phyloP scores from a whole-genome alignment of 2,888 invertebrate genomes.

The Oithona nana region DNA sequence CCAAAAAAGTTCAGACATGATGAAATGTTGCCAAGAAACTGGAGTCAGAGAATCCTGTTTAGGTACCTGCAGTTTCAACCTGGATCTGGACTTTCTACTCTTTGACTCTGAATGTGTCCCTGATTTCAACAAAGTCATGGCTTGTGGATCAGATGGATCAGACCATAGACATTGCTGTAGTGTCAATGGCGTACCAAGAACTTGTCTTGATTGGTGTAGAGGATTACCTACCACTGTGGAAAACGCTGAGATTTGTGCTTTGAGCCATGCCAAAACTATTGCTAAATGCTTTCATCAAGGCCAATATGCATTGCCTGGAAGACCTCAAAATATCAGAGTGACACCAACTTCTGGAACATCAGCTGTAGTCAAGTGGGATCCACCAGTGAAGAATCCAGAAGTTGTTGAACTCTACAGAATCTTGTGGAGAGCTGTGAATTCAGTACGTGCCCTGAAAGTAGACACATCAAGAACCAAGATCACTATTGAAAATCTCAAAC shows the following conservation, averaged over 20 bases:
- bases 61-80: slow-evolving; percentile 45
- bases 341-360: slow-evolving; percentile 32
- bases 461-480: slow-evolving; percentile 53
- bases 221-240: slow-evolving; percentile 42
- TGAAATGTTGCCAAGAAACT: background rate
- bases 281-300: slow-evolving; percentile 63
- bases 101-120: slow-evolving; percentile 58
- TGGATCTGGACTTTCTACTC: slow-evolving; percentile 62
- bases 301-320: slow-evolving; percentile 47
- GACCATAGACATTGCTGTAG: slow-evolving; percentile 70
- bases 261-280: slow-evolving; percentile 52
- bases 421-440: slow-evolving; percentile 33
- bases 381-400: slow-evolving; percentile 58
- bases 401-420: slow-evolving; percentile 53
- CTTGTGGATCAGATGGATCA: slow-evolving; percentile 52
- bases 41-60: background rate
- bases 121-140: slow-evolving; percentile 67
- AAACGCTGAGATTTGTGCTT: slow-evolving; percentile 36
- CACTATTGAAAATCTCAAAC: slow-evolving; percentile 41
- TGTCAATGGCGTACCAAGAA: slow-evolving; percentile 53
- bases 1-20: background rate
- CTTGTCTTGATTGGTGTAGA: slow-evolving; percentile 64
- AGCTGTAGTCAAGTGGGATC: slow-evolving; percentile 50
- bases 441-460: slow-evolving; percentile 39
- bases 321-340: slow-evolving; percentile 46